These are phyloP conservation scores for Amitus sp. DNA, from an alignment of 2,888 invertebrate genomes.

Conservation along the genomic window DNA sequence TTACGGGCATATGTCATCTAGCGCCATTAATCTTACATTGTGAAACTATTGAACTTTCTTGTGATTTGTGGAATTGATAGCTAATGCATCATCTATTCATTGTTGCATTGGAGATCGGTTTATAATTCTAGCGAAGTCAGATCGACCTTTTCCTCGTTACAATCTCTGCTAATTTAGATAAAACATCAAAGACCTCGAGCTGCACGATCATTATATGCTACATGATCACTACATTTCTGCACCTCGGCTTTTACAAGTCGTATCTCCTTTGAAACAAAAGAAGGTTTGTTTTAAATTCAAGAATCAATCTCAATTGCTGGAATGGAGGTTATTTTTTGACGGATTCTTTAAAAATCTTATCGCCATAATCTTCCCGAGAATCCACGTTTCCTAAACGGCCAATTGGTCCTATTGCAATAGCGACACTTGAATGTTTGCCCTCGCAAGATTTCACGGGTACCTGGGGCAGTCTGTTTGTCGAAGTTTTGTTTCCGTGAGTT, in stretches of 20 bases:
- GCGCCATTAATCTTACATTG: slow-evolving; percentile 39
- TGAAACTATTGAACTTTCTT: slow-evolving; percentile 32
- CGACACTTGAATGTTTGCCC: slow-evolving; percentile 54
- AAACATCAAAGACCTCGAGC: slow-evolving; percentile 12
- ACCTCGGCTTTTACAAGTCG: no score
- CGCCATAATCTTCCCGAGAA: not conserved
- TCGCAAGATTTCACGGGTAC: slow-evolving; percentile 55
- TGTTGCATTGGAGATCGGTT: slow-evolving; percentile 20
- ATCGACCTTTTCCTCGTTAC: slow-evolving; percentile 20
- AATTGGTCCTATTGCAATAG: slow-evolving; percentile 21
- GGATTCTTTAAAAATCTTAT: not conserved
- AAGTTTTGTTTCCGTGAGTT: slow-evolving; percentile 64
- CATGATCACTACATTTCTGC: not conserved
- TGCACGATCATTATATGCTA: not conserved
- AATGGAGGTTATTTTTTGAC: not conserved
- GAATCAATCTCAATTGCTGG: no score
- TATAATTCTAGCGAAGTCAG: slow-evolving; percentile 23
- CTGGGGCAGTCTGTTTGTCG: slow-evolving; percentile 53
- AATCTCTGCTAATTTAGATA: slow-evolving; percentile 25
- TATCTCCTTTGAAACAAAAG: no score
- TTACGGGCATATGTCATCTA: slow-evolving; percentile 38
- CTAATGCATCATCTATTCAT: slow-evolving; percentile 31
- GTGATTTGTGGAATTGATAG: slow-evolving; percentile 39
- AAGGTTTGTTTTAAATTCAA: no score
- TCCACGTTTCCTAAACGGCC: not conserved